Conservation (phyloP, 2,113 vertebrate genomes). For the Petrocephalus microphthalmus region DNA sequence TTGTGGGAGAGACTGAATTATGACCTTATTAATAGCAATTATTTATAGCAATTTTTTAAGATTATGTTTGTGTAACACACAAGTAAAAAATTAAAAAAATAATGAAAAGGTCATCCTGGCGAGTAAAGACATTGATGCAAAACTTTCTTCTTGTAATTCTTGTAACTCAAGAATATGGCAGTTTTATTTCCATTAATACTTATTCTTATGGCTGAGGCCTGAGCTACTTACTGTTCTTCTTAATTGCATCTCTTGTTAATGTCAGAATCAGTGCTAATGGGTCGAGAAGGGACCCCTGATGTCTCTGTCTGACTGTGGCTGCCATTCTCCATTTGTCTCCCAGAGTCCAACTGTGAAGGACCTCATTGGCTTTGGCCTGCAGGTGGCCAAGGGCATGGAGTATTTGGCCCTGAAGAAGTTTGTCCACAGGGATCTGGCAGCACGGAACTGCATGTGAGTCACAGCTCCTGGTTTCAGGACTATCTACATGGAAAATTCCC, state of each 20-base stretch:
- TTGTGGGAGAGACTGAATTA: background rate
- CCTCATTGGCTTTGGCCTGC: slow-evolving; percentile 86
- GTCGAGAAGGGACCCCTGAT: background rate
- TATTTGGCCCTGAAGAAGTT: slow-evolving; percentile 89
- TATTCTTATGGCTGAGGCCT: background rate
- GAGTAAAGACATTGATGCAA: background rate
- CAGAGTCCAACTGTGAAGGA: slow-evolving; percentile 94
- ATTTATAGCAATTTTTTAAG: background rate
- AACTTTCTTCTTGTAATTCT: background rate
- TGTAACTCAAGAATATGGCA: background rate
- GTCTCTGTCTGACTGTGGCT: background rate
- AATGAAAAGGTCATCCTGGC: background rate
- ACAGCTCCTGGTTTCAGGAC: background rate
- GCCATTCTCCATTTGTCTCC: background rate
- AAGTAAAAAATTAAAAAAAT: background rate
- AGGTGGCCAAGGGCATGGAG: slow-evolving; percentile 90
- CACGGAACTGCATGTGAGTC: slow-evolving; percentile 96
- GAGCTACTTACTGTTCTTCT: background rate
- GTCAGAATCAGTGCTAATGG: background rate
- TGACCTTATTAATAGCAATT: background rate
- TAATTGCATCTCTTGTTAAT: background rate
- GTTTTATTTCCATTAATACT: background rate
- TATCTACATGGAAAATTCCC: background rate
- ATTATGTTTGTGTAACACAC: background rate
- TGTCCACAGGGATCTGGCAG: slow-evolving; percentile 90